phyloP scores from a whole-genome alignment of 2,797 vertebrate species.

The Dicrostonyx torquatus region DNA sequence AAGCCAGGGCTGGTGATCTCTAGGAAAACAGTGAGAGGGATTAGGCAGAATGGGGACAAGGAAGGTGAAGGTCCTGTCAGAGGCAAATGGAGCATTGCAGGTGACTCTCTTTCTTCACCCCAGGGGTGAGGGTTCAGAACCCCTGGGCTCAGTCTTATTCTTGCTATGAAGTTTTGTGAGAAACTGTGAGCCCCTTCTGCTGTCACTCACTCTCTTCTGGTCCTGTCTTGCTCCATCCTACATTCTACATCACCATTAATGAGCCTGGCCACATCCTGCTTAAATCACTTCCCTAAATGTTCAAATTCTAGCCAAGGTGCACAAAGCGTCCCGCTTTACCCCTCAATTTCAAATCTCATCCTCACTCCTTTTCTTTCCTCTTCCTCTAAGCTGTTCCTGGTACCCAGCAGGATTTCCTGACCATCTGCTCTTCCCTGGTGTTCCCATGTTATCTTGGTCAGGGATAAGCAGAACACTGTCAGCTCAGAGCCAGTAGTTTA shows the following conservation, averaged over 20 bases:
- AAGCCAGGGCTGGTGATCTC: neutral
- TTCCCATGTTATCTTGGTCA: neutral
- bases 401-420: neutral
- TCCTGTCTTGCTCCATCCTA: neutral
- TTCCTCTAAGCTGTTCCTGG: neutral
- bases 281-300: neutral
- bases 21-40: neutral
- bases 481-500: neutral
- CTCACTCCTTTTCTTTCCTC: neutral
- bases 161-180: neutral
- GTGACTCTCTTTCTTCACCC: neutral
- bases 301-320: neutral
- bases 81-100: neutral
- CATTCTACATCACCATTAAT: neutral
- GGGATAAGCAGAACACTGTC: neutral
- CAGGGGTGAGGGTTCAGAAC: neutral
- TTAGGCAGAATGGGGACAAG: neutral
- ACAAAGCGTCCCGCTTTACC: neutral
- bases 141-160: neutral
- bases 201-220: neutral
- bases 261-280: neutral
- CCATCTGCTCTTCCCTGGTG: too few species aligned
- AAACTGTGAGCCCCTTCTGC: neutral
- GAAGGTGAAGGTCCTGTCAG: neutral
- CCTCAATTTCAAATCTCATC: neutral